phyloP scores from a whole-genome alignment of 2,797 vertebrate species.

The Staurois parvus region DNA sequence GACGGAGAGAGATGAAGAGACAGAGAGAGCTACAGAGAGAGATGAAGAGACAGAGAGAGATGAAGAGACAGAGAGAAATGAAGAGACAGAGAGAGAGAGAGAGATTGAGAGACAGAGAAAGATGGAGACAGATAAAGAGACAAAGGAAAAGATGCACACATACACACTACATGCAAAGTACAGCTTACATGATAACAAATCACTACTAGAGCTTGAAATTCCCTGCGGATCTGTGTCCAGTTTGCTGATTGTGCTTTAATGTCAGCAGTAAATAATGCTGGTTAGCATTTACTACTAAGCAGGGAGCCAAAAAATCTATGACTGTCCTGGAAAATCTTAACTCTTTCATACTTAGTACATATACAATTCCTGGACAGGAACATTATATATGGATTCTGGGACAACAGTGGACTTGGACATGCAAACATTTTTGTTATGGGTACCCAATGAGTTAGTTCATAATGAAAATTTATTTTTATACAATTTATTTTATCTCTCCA shows the following conservation, averaged over 20 bases:
- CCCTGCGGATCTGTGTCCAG: not conserved
- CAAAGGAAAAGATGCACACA: not conserved
- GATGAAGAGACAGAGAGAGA: too few relatives aligned
- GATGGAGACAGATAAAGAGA: too few relatives aligned
- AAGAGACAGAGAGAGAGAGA: too few relatives aligned
- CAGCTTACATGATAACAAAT: not conserved
- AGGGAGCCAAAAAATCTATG: constrained; percentile 17
- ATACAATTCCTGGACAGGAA: not conserved
- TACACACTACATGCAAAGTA: not conserved
- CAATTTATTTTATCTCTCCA: too few relatives aligned
- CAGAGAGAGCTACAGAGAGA: too few relatives aligned
- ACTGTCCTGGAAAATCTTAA: constrained; percentile 13
- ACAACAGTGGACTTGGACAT: not conserved
- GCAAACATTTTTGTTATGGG: too few relatives aligned
- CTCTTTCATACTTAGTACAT: not conserved
- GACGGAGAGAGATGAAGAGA: too few relatives aligned
- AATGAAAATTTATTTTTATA: too few relatives aligned
- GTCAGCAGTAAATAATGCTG: constrained; percentile 44
- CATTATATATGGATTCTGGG: too few relatives aligned
- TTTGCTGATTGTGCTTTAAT: constrained; percentile 7
- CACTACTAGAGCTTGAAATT: constrained; percentile 2
- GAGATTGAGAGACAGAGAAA: too few relatives aligned
- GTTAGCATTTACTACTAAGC: constrained; percentile 8
- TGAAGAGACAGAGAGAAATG: too few relatives aligned
- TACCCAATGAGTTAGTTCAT: too few relatives aligned